A percentile compares a stretch with the other conserved stretches of the same genome.
Evolutionary conservation across 2,888 invertebrate genomes (phyloP).

Genomic region (Erynnis tages): DNA sequence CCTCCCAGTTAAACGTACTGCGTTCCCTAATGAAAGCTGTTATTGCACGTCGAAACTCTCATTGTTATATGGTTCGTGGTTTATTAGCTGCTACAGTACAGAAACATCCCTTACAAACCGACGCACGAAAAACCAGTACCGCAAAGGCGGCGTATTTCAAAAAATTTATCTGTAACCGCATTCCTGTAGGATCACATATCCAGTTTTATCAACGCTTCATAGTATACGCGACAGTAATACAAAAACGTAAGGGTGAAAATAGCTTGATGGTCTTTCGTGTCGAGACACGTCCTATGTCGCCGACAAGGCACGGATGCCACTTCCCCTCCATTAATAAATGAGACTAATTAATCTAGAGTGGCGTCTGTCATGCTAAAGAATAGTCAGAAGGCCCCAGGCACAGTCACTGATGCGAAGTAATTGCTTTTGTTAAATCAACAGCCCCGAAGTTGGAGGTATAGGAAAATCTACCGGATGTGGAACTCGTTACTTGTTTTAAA

Average conservation of each 20-base stretch:
- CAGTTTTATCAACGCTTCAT: constrained; percentile 4
- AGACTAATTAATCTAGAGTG: constrained; percentile 71
- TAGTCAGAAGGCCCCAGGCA: constrained; percentile 52
- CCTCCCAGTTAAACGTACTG: constrained; percentile 36
- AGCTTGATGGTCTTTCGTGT: constrained; percentile 30
- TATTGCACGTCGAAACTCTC: constrained; percentile 38
- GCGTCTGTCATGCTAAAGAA: constrained; percentile 75
- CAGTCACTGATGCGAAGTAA: constrained; percentile 60
- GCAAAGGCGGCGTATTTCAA: constrained; percentile 1
- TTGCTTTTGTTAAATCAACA: constrained; percentile 71
- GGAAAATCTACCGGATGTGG: constrained; percentile 22
- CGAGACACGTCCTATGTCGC: constrained; percentile 30
- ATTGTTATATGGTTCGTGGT: constrained; percentile 36
- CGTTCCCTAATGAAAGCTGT: constrained; percentile 45
- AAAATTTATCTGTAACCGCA: constrained; percentile 12
- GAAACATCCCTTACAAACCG: constrained; percentile 11
- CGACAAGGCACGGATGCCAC: constrained; percentile 47
- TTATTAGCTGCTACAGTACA: constrained; percentile 37
- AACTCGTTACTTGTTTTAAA: constrained; percentile 27
- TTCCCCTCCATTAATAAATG: constrained; percentile 66
- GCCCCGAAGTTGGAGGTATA: constrained; percentile 29
- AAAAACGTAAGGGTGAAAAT: constrained; percentile 30
- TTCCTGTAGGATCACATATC: constrained; percentile 20
- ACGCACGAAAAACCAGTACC: constrained; percentile 20
- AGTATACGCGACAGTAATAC: constrained; percentile 10